A percentile compares a stretch with the other conserved stretches of the same genome.
Conservation (phyloP, 2,888 invertebrate genomes). For the Pachycephus smyrnensis region DNA sequence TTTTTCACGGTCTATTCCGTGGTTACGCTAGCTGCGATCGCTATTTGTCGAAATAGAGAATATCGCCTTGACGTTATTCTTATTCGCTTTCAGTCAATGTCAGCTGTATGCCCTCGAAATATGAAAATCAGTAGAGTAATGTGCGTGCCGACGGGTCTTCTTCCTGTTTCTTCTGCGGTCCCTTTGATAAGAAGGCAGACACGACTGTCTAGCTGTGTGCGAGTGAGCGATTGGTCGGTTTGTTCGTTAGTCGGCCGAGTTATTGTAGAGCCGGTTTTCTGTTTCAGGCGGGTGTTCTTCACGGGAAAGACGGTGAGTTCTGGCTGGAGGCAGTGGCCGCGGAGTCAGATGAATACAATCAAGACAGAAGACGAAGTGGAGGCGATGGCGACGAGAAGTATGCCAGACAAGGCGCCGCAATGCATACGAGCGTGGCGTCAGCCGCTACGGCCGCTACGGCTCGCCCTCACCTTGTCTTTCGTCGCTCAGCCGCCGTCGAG, state of each 20-base stretch:
- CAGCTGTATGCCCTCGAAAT: too few species aligned
- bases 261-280: conserved; percentile 49
- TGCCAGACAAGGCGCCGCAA: conserved; percentile 14
- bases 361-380: conserved; percentile 29
- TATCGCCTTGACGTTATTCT: conserved; percentile 17
- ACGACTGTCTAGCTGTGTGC: too few species aligned
- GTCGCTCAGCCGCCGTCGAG: conserved; percentile 38
- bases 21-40: neutral
- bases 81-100: neutral
- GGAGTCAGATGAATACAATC: conserved; percentile 17
- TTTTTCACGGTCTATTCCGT: conserved; percentile 50
- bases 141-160: neutral
- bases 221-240: too few species aligned
- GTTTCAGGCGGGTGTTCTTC: conserved; percentile 61
- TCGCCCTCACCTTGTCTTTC: conserved; percentile 49
- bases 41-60: conserved; percentile 35
- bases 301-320: conserved; percentile 58
- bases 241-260: conserved; percentile 23
- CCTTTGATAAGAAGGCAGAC: too few species aligned
- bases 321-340: conserved; percentile 62
- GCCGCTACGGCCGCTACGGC: conserved; percentile 26
- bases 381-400: conserved; percentile 19
- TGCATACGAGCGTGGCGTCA: conserved; percentile 31
- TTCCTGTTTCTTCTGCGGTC: neutral
- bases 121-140: too few species aligned